A percentile compares a stretch with the other conserved stretches of the same genome.
phyloP scores from a whole-genome alignment of 2,113 vertebrate species.

The Zosterops pallidus region DNA sequence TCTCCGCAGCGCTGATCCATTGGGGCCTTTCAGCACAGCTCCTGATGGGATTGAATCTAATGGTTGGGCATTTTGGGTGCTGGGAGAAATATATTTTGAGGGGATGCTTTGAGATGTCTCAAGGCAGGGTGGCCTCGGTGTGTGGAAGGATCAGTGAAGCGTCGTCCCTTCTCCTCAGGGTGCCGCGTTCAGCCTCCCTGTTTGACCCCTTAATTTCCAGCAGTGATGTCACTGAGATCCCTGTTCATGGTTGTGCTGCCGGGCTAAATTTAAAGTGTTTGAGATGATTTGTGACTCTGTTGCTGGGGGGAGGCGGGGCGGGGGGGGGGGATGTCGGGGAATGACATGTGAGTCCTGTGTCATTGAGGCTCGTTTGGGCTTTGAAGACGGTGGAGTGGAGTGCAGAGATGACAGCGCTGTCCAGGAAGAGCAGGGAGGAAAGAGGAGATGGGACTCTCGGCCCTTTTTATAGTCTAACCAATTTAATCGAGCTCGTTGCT shows the following conservation, averaged over 20 bases:
- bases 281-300: conserved; percentile 49
- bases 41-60: background rate
- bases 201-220: background rate
- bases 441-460: background rate
- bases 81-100: background rate
- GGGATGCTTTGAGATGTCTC: background rate
- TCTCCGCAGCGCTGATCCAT: fast-evolving
- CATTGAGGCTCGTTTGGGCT: background rate
- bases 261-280: conserved; percentile 56
- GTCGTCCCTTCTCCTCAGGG: fast-evolving
- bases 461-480: conserved; percentile 18
- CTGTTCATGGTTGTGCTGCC: background rate
- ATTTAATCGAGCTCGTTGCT: background rate
- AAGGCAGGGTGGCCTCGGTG: background rate
- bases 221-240: conserved; percentile 20
- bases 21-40: background rate
- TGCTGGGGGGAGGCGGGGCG: background rate
- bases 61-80: background rate
- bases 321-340: background rate
- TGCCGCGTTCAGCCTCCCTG: fast-evolving
- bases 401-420: background rate
- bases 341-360: background rate
- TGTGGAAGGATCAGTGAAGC: background rate
- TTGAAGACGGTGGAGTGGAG: background rate
- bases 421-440: background rate